phyloP scores from a whole-genome alignment of 2,797 vertebrate species.

The Alosa sapidissima region DNA sequence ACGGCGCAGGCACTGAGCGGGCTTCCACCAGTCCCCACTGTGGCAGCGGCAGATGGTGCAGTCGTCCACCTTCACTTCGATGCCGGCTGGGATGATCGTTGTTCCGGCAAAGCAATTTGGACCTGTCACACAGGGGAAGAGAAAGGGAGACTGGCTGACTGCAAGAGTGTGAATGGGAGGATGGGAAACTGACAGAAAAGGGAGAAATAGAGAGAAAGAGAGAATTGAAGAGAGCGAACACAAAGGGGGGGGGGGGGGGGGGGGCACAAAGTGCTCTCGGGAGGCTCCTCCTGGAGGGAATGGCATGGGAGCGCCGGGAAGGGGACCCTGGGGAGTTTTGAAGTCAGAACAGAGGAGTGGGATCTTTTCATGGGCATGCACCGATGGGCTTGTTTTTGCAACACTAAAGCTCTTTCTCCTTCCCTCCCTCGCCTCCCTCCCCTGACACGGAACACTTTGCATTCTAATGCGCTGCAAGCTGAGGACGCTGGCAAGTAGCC shows the following conservation, averaged over 20 bases:
- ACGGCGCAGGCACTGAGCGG: constrained; percentile 94
- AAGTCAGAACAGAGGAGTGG: constrained; percentile 70
- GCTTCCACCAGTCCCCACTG: constrained; percentile 99
- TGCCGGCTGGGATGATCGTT: constrained; percentile 97
- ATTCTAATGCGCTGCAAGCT: constrained; percentile 72
- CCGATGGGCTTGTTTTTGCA: constrained; percentile 78
- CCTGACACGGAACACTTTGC: constrained; percentile 73
- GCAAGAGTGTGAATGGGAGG: constrained; percentile 25
- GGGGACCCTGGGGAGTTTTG: constrained; percentile 63
- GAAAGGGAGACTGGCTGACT: constrained; percentile 6
- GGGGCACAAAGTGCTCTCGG: constrained; percentile 58
- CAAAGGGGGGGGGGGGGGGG: background rate
- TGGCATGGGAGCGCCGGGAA: constrained; percentile 63
- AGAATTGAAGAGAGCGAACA: constrained; percentile 55
- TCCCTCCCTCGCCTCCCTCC: constrained; percentile 71
- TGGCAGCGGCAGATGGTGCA: constrained; percentile 99
- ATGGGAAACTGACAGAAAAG: constrained; percentile 41
- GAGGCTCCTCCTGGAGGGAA: constrained; percentile 59
- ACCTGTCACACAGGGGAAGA: constrained; percentile 77
- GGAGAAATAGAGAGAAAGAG: constrained; percentile 42
- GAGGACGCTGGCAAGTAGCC: constrained; percentile 68
- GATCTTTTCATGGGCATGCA: constrained; percentile 78
- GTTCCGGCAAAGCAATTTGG: constrained; percentile 99
- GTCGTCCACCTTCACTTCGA: constrained; percentile 99
- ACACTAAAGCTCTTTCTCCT: constrained; percentile 75